Evolutionary conservation across 2,888 invertebrate genomes (phyloP), one percentile per base, ranked within the genome.

Genomic region (Drosophila fungiperda): DNA sequence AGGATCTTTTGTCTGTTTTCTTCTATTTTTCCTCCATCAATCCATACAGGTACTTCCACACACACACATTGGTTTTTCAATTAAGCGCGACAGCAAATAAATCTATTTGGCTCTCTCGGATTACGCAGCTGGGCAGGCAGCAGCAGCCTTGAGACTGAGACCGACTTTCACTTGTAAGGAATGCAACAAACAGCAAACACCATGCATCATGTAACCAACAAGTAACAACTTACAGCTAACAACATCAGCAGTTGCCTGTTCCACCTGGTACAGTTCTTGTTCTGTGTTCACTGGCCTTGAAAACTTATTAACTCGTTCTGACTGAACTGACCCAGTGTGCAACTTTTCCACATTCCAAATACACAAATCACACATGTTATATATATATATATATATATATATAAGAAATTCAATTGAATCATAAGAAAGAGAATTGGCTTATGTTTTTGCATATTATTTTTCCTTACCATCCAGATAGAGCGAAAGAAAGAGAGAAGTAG

Each of bases 81-180:
- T 76, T 76, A 76, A 69, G 33, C 32, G 59, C 63, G 62, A 73
- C 54, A 73, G 70, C 59, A 71, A 80, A 82, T 82, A 82, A 78
- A 85, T 80, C 78, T 76, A 85, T 82, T 80, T 69, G 73, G 78
- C 80, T 82, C 80, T 82, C 55, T 83, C 68, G 54, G 66, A 71
- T 78, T 75, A 75, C 64, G 60, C 68, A 68, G 72, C 55, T 72
- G 76, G 57, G 42, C 32, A 48, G 17, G 53, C 54, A 38, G n/a
- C 48, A 54, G 49, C 49, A 78, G 85, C 83, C 82, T 82, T 82
- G 82, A 71, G 76, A 33, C 49, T 66, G 60, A 54, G 59, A 42
- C 65, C 73, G 69, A 85, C 82, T 83, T 83, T 83, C 85, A 83
- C 86, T 83, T 59, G 80, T 42, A 76, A 80, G 78, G 82, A 83